Conservation (phyloP, 1,140 invertebrate species). For the Ditylenchus dipsaci region DNA sequence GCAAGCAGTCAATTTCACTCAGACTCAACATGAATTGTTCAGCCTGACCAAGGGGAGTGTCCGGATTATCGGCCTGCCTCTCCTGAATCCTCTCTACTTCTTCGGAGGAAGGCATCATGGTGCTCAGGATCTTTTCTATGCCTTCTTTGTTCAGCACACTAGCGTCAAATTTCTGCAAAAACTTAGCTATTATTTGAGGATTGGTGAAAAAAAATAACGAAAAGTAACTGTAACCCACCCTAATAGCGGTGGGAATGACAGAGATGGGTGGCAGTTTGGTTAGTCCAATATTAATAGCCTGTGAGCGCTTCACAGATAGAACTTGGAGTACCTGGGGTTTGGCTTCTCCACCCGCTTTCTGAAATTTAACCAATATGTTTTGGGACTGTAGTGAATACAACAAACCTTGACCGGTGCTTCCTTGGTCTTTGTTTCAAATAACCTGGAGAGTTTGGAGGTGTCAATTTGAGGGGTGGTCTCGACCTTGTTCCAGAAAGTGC, state of each 20-base stretch:
- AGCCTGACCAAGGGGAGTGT: slow-evolving; percentile 88
- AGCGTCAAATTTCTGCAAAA: slow-evolving; percentile 68
- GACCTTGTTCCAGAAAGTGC: slow-evolving; percentile 92
- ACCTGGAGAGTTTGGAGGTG: slow-evolving; percentile 84
- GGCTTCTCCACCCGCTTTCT: slow-evolving; percentile 70
- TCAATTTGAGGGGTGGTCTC: slow-evolving; percentile 74
- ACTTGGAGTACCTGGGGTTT: slow-evolving; percentile 86
- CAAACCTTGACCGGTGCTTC: slow-evolving; percentile 69
- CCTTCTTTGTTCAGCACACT: slow-evolving; percentile 93
- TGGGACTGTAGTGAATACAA: background rate
- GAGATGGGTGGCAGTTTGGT: slow-evolving; percentile 89
- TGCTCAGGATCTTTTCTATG: slow-evolving; percentile 78
- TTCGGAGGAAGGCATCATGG: slow-evolving; percentile 92
- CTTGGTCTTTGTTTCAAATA: slow-evolving; percentile 87
- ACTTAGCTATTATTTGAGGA: background rate
- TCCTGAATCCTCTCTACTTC: slow-evolving; percentile 92
- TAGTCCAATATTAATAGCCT: slow-evolving; percentile 99
- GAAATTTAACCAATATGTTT: slow-evolving; percentile 18
- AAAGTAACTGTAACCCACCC: slow-evolving; percentile 23
- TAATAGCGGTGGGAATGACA: slow-evolving; percentile 92
- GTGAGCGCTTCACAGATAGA: slow-evolving; percentile 91
- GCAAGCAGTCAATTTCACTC: slow-evolving; percentile 87
- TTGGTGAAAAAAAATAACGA: background rate
- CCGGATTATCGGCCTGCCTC: slow-evolving; percentile 84
- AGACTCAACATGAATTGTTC: slow-evolving; percentile 95